These are phyloP conservation scores for Azemiops feae DNA, from an alignment of 2,113 vertebrate species.

Conservation along the genomic window DNA sequence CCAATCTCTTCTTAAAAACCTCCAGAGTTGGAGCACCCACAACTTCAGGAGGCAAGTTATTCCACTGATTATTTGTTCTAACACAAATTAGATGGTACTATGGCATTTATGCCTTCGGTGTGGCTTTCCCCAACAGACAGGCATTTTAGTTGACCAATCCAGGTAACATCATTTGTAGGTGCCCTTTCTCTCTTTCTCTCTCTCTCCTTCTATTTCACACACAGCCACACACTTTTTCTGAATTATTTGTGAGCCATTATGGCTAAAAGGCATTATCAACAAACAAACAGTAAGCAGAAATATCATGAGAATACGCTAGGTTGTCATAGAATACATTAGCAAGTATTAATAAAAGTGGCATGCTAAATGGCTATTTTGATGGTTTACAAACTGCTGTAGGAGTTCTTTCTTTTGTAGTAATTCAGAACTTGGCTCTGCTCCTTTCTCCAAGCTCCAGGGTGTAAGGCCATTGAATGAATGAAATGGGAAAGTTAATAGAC, in stretches of 20 bases:
- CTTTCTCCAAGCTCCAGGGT: neutral
- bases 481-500: neutral
- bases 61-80: no score
- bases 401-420: neutral
- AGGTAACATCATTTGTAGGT: neutral
- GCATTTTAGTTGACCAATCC: neutral
- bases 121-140: neutral
- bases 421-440: neutral
- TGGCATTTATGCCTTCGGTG: neutral
- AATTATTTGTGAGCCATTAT: neutral
- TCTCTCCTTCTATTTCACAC: neutral
- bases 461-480: neutral
- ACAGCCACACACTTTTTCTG: neutral
- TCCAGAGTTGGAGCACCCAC: neutral
- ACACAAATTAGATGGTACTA: neutral
- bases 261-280: neutral
- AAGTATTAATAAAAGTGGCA: neutral
- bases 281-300: neutral
- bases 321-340: slow-evolving; percentile 10
- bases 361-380: neutral
- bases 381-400: neutral
- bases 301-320: neutral
- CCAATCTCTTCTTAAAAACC: neutral
- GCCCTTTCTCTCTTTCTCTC: neutral
- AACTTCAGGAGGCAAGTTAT: neutral